Base-by-base conservation (phyloP, 2,113 vertebrate species). In the Rhinolophus ferrumequinum region DNA sequence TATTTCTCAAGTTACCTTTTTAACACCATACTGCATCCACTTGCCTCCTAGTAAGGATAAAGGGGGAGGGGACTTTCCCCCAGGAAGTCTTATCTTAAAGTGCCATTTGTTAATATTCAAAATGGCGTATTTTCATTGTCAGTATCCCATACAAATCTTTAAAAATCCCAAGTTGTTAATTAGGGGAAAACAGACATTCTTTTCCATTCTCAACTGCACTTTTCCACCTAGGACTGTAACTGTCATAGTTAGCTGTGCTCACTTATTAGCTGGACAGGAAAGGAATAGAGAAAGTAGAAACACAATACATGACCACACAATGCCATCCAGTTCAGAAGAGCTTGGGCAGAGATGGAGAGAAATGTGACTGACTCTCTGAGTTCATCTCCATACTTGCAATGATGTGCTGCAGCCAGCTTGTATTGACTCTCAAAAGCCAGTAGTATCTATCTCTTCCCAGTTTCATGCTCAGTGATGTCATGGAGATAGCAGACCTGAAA, bases 371-470 rank as follows among this genome's bases (percentile, higher is more conserved):
- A 35, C 21, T 44, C 26, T 67, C 35, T 14, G 8, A 10, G 50
- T 44, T 47, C 10, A 24, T 38, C 15, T 67, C 28, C 21, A 16
- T 6, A 13, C 9, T 66, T 6, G 0, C 26, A 10, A 44, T 5
- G 6, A 0, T n/a, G 6, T 9, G 44, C 35, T 11, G 30, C 28
- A 38, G 24, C 50, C 14, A n/a, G 47, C 9, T 56, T 3, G 1
- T 1, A 6, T 0, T 0, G 44, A 66, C 73, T 80, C 19, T 73
- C 26, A 22, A 13, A 26, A 72, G 24, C 28, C 15, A 41, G 0
- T 8, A 28, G 30, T 72, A 8, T 2, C 0, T 3, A 3, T 14
- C 22, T 88, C 21, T 62, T 84, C 56, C 50, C 12, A 44, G 1
- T 8, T 35, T 4, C 6, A 18, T 14, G 7, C 66, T 84, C 82